Percentiles rank a stretch among this genome's conserved stretches.
These are phyloP conservation scores for Crotophaga sulcirostris DNA, from an alignment of 2,113 vertebrate species.

Conservation along the genomic window DNA sequence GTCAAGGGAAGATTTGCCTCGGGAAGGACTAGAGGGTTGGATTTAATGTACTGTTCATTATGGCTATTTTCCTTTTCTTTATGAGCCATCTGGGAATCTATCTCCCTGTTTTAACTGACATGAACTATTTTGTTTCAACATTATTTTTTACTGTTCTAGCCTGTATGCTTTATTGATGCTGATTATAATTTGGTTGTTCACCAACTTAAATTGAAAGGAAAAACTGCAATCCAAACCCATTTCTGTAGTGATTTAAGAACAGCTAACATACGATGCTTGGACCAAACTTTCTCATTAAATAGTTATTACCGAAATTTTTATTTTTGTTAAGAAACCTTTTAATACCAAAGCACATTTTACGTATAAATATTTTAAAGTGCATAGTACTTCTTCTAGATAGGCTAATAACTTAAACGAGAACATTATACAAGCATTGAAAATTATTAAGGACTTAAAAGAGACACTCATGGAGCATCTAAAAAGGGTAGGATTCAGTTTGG, in stretches of 20 bases:
- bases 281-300: conserved; percentile 32
- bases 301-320: not conserved
- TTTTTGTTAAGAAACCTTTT: conserved; percentile 3
- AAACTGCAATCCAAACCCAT: conserved; percentile 31
- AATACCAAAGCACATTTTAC: not conserved
- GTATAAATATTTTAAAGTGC: not conserved
- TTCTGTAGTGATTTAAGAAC: conserved; percentile 51
- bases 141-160: conserved; percentile 47
- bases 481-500: not conserved
- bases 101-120: conserved; percentile 51
- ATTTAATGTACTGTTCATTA: conserved; percentile 40
- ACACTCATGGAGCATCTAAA: not conserved
- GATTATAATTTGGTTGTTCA: conserved; percentile 60
- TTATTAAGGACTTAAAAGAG: not conserved
- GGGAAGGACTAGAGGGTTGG: not conserved
- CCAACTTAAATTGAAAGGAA: conserved; percentile 49
- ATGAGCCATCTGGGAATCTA: conserved; percentile 40
- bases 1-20: conserved; percentile 18
- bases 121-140: conserved; percentile 49
- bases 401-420: not conserved
- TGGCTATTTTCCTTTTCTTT: conserved; percentile 37
- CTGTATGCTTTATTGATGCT: conserved; percentile 44
- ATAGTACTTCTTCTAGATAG: not conserved
- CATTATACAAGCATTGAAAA: not conserved
- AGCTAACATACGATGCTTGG: not conserved